Conservation (phyloP, 2,113 vertebrate genomes). For the Burhinus bistriatus region DNA sequence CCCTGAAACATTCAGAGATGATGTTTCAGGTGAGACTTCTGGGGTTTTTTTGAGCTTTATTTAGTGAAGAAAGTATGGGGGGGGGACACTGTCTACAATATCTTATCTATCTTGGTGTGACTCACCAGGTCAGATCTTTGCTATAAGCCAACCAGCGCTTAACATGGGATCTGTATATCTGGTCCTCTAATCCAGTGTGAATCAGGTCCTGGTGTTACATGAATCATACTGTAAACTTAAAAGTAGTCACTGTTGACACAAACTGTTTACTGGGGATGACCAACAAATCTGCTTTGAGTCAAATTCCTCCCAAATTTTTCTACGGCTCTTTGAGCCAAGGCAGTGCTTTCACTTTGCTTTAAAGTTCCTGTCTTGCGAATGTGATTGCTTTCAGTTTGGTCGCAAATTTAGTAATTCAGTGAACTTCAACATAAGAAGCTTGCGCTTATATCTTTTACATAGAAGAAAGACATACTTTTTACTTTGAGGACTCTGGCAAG, state of each 20-base stretch:
- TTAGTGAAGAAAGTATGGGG: neutral
- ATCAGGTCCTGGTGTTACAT: neutral
- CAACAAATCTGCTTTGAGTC: neutral
- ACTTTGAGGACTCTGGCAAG: neutral
- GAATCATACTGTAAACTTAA: neutral
- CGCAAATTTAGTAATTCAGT: neutral
- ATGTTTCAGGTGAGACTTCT: slow-evolving; percentile 60
- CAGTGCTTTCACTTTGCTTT: neutral
- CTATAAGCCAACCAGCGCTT: neutral
- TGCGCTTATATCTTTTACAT: neutral
- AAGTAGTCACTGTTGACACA: neutral
- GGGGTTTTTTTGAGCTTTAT: neutral
- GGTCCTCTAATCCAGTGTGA: neutral
- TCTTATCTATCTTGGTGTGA: neutral
- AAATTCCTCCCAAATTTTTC: neutral
- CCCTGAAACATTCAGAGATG: slow-evolving; percentile 83
- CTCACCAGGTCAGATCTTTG: neutral
- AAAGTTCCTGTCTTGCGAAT: neutral
- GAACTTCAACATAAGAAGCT: neutral
- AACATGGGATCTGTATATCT: neutral
- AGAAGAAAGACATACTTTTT: slow-evolving; percentile 29
- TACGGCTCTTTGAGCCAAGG: neutral
- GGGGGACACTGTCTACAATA: neutral
- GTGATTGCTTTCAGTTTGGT: neutral
- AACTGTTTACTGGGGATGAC: neutral